phyloP scores from a whole-genome alignment of 2,113 vertebrate species.

The Dromiciops gliroides region DNA sequence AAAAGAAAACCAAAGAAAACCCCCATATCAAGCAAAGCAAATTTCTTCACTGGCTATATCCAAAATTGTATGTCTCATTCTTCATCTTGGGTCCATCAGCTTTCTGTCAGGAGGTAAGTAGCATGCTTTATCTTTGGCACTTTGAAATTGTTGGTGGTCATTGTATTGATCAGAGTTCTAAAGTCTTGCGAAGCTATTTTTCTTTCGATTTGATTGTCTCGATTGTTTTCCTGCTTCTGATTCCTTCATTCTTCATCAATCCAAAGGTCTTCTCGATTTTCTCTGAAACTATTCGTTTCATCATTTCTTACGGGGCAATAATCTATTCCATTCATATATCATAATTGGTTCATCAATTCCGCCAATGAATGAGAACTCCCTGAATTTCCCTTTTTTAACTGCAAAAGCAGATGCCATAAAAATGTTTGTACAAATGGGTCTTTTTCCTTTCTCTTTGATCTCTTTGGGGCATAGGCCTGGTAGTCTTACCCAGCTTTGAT shows the following conservation, averaged over 20 bases:
- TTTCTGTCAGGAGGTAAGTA: neutral
- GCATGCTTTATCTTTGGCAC: neutral
- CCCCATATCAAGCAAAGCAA: neutral
- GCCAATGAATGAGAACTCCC: neutral
- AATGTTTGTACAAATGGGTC: neutral
- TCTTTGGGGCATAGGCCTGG: neutral
- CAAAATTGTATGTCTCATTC: neutral
- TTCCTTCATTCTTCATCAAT: neutral
- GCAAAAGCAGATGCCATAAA: neutral
- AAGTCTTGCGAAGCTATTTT: neutral
- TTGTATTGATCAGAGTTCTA: neutral
- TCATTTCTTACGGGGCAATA: neutral
- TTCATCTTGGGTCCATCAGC: neutral
- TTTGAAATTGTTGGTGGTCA: neutral
- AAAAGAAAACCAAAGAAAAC: neutral
- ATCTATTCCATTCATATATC: neutral
- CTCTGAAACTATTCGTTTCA: neutral
- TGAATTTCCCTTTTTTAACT: neutral
- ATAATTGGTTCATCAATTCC: neutral
- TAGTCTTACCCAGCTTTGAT: neutral
- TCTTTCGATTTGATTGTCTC: neutral
- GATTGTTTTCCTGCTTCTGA: neutral
- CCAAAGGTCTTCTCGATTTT: neutral
- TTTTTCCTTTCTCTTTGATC: neutral
- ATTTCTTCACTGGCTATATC: neutral